Evolutionary conservation across 2,113 vertebrate genomes (phyloP).

Genomic region (Thamnophis sirtalis): DNA sequence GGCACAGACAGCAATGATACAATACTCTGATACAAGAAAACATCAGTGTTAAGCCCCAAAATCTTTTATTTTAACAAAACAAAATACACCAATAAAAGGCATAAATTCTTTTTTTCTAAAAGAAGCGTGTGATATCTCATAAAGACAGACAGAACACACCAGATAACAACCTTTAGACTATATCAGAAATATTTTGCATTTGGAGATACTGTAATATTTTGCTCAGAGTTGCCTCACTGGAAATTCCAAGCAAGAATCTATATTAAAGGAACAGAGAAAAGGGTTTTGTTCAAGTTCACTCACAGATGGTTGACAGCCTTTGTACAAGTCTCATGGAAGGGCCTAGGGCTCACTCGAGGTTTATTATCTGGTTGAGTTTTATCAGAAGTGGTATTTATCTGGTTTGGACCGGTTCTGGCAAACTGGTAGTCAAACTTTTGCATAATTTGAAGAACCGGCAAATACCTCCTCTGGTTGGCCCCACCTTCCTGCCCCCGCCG

Average conservation of each 20-base stretch:
- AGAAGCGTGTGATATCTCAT: constrained; percentile 1
- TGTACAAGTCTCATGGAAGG: not conserved
- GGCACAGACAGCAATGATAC: constrained; percentile 61
- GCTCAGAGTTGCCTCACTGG: not conserved
- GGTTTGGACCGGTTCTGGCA: too few relatives aligned
- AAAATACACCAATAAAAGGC: constrained; percentile 27
- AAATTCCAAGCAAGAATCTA: constrained; percentile 38
- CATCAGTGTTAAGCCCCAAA: constrained; percentile 53
- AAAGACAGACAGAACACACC: not conserved
- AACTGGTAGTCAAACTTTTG: too few relatives aligned
- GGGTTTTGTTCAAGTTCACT: constrained; percentile 6
- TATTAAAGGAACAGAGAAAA: constrained; percentile 50
- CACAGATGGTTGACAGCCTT: not conserved
- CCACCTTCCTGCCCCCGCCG: too few relatives aligned
- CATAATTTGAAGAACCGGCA: too few relatives aligned
- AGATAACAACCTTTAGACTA: not conserved
- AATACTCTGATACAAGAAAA: constrained; percentile 63
- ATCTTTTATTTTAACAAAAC: constrained; percentile 36
- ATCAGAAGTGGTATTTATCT: too few relatives aligned
- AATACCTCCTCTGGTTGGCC: too few relatives aligned
- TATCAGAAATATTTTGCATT: accelerated
- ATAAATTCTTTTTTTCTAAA: constrained; percentile 29
- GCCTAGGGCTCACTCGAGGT: not conserved
- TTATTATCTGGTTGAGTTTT: not conserved
- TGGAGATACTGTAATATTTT: not conserved